Conservation (phyloP, 2,113 vertebrate species). For the Hemibagrus wyckioides region DNA sequence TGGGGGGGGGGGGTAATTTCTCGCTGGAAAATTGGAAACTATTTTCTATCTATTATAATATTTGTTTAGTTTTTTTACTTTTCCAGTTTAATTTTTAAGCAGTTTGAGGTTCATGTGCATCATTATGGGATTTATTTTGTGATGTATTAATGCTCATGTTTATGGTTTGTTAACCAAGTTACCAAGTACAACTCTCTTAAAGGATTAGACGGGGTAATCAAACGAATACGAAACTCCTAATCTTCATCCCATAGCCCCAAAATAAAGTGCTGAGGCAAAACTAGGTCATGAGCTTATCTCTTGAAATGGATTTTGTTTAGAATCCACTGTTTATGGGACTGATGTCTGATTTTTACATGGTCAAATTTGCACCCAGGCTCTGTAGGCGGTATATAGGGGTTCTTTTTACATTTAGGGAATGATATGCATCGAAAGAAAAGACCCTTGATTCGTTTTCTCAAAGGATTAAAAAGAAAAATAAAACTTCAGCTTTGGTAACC, state of each 20-base stretch:
- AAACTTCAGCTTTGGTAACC: slow-evolving; percentile 31
- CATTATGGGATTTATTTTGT: neutral
- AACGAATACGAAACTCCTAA: neutral
- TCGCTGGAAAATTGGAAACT: no score
- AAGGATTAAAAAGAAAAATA: slow-evolving; percentile 36
- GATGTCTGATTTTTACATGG: neutral
- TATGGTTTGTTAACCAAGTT: neutral
- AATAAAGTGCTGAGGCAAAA: neutral
- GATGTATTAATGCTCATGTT: neutral
- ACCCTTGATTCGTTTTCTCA: slow-evolving; percentile 28
- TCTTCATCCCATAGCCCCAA: neutral
- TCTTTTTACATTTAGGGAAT: neutral
- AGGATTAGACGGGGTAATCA: neutral
- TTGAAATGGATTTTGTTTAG: neutral
- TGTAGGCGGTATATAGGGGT: slow-evolving; percentile 5
- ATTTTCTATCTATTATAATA: no score
- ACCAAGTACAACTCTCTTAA: neutral
- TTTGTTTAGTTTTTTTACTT: no score
- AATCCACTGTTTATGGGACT: neutral
- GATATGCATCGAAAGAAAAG: neutral
- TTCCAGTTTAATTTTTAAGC: neutral
- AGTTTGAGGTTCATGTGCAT: neutral
- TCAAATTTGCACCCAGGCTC: neutral
- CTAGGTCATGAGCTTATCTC: neutral
- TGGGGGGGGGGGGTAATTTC: neutral